A percentile compares a stretch with the other conserved stretches of the same genome.
phyloP scores from a whole-genome alignment of 2,888 invertebrate species.

The Hydroisotoma schaefferi region DNA sequence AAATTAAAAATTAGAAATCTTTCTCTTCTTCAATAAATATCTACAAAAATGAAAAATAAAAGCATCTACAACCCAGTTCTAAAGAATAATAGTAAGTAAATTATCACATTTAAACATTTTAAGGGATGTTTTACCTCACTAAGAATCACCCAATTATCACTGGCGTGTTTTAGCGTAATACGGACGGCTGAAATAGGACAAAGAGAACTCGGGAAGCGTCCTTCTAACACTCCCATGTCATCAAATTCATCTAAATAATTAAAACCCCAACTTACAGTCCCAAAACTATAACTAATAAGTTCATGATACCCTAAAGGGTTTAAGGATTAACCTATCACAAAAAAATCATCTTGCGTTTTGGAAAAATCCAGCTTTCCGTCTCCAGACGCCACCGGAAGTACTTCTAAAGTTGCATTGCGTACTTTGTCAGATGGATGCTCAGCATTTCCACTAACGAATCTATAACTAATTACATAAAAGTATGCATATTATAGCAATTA shows the following conservation, averaged over 20 bases:
- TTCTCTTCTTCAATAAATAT: constrained; percentile 10
- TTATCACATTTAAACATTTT: too few relatives aligned
- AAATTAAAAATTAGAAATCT: not conserved
- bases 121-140: constrained; percentile 72
- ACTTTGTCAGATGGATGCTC: constrained; percentile 86
- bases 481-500: too few relatives aligned
- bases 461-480: constrained; percentile 61
- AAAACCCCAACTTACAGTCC: not conserved
- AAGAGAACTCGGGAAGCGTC: constrained; percentile 61
- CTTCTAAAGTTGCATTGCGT: constrained; percentile 79
- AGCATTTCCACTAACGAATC: constrained; percentile 81
- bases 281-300: constrained; percentile 3
- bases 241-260: constrained; percentile 65
- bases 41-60: constrained; percentile 2
- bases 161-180: constrained; percentile 73
- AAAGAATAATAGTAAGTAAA: too few relatives aligned
- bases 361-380: constrained; percentile 51
- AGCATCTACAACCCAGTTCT: not conserved
- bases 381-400: constrained; percentile 57
- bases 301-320: not conserved
- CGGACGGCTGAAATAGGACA: constrained; percentile 70
- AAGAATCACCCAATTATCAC: constrained; percentile 83
- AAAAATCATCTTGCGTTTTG: constrained; percentile 65
- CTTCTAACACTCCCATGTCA: constrained; percentile 74
- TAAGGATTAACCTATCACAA: constrained; percentile 60